Percentiles rank a stretch among this genome's conserved stretches.
phyloP scores from a whole-genome alignment of 2,113 vertebrate species.

The Laticauda laticaudata region DNA sequence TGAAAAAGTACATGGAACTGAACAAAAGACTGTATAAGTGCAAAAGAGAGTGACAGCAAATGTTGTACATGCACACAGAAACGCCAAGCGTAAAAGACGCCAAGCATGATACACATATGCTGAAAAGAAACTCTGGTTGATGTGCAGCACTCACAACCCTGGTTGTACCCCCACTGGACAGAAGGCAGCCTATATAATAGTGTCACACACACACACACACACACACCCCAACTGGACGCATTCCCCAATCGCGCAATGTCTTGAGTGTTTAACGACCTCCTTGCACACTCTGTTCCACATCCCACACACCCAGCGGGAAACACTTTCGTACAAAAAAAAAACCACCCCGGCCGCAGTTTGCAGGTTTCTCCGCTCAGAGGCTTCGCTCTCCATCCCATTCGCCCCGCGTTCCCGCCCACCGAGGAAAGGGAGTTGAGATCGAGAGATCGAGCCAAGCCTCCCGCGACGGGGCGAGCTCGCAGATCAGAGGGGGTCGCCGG shows the following conservation, averaged over 20 bases:
- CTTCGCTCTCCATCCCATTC: not conserved
- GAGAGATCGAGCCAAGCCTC: not conserved
- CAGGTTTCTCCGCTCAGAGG: not conserved
- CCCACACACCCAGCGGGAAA: not conserved
- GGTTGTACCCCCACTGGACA: not conserved
- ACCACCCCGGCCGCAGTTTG: not conserved
- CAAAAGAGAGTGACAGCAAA: not conserved
- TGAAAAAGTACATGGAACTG: not conserved
- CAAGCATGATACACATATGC: not conserved
- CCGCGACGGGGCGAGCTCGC: not conserved
- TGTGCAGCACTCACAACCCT: too few relatives aligned
- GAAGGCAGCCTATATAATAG: not conserved
- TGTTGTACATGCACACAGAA: not conserved
- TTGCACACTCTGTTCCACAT: not conserved
- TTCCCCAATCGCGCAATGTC: not conserved
- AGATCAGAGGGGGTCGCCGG: not conserved
- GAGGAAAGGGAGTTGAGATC: not conserved
- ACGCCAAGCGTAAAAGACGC: not conserved
- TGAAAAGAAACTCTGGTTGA: not conserved
- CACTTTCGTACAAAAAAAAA: not conserved
- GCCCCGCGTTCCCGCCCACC: not conserved
- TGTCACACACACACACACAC: not conserved
- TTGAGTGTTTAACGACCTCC: not conserved
- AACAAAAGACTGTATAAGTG: not conserved
- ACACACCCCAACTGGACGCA: too few relatives aligned